A percentile compares a stretch with the other conserved stretches of the same genome.
Conservation (phyloP, 2,797 vertebrate species). For the Sebastes cheni region DNA sequence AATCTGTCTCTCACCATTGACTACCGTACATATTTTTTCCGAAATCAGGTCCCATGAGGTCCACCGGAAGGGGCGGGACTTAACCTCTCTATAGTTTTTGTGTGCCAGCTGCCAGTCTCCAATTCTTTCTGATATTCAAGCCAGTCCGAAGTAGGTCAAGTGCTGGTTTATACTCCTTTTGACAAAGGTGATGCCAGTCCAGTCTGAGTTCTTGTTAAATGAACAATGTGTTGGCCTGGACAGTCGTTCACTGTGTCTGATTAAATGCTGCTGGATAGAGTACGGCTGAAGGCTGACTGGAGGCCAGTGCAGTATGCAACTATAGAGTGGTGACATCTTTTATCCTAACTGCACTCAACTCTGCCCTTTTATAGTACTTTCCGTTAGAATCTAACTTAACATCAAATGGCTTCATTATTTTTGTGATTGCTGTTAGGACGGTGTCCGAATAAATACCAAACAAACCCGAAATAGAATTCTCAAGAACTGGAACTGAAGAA, state of each 20-base stretch:
- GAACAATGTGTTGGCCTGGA: background rate
- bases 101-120: constrained; percentile 17
- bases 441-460: background rate
- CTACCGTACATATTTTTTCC: background rate
- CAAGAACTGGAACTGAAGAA: background rate
- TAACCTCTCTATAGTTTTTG: background rate
- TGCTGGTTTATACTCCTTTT: background rate
- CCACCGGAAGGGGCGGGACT: background rate
- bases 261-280: constrained; percentile 1
- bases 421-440: background rate
- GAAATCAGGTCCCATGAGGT: background rate
- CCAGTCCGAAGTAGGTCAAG: constrained; percentile 27
- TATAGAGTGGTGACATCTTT: background rate
- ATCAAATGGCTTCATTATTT: background rate
- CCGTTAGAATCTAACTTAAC: background rate
- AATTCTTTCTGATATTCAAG: constrained; percentile 20
- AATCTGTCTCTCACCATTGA: no score
- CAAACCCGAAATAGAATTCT: background rate
- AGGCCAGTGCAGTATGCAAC: background rate
- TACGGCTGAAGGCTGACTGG: background rate
- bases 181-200: constrained; percentile 5
- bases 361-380: background rate
- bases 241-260: background rate
- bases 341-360: background rate
- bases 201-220: constrained; percentile 7